These are phyloP conservation scores for Scaptomyza hsui DNA, from an alignment of 1,140 invertebrate species.

Conservation along the genomic window DNA sequence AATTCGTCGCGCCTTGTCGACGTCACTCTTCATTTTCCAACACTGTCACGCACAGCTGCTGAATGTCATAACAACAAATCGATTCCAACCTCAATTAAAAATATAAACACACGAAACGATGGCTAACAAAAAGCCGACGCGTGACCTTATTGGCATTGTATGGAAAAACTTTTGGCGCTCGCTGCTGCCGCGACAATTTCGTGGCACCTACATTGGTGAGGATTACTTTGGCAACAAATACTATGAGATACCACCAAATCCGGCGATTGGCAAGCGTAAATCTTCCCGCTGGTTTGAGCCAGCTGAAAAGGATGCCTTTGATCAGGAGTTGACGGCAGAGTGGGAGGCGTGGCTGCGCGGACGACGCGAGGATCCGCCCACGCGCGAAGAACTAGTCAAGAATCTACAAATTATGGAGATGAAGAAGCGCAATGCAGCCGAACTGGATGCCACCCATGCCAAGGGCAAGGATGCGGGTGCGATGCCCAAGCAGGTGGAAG, in stretches of 20 bases:
- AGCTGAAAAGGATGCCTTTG: constrained; percentile 86
- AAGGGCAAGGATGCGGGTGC: constrained; percentile 79
- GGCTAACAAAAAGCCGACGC: constrained; percentile 78
- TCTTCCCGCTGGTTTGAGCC: constrained; percentile 90
- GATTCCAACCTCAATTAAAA: constrained; percentile 7
- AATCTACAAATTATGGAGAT: constrained; percentile 89
- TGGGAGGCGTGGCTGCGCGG: constrained; percentile 93
- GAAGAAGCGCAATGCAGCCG: constrained; percentile 90
- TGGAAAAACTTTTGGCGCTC: constrained; percentile 87
- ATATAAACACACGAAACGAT: constrained; percentile 47
- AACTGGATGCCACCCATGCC: constrained; percentile 86
- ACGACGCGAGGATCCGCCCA: constrained; percentile 87
- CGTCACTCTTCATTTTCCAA: constrained; percentile 15
- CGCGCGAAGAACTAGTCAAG: constrained; percentile 88
- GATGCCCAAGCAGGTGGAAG: constrained; percentile 69
- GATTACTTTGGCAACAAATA: constrained; percentile 93
- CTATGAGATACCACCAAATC: constrained; percentile 89
- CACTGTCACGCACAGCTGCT: constrained; percentile 32
- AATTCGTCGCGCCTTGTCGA: not conserved
- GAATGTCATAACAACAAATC: constrained; percentile 18
- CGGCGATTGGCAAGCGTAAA: constrained; percentile 86
- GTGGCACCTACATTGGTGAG: constrained; percentile 86
- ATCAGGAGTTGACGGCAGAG: constrained; percentile 90
- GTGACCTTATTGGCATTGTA: constrained; percentile 84
- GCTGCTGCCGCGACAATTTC: constrained; percentile 85